These are phyloP conservation scores for Bucco capensis DNA, from an alignment of 2,113 vertebrate species.

Conservation along the genomic window DNA sequence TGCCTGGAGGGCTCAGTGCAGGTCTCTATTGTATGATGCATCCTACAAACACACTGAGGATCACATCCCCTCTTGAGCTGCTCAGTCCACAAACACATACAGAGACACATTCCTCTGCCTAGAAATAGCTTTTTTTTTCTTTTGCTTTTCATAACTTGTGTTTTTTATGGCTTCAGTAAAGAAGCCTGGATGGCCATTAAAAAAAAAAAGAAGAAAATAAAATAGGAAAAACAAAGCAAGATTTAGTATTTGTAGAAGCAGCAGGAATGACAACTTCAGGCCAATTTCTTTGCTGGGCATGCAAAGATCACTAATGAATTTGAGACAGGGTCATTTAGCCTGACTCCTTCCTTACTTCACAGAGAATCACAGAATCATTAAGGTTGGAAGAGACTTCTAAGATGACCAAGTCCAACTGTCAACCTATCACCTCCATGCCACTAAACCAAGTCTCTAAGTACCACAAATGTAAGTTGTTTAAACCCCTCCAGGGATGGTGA, in stretches of 20 bases:
- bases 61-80: not conserved
- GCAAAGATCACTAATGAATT: not conserved
- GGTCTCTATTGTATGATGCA: not conserved
- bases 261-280: not conserved
- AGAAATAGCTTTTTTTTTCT: slow-evolving; percentile 1
- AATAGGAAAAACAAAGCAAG: slow-evolving; percentile 48
- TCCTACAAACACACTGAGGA: slow-evolving; percentile 18
- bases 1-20: slow-evolving; percentile 36
- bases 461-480: too few species aligned
- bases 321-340: not conserved
- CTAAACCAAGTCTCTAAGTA: too few species aligned
- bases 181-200: slow-evolving; percentile 32
- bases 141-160: slow-evolving; percentile 27
- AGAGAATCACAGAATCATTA: too few species aligned
- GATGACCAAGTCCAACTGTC: too few species aligned
- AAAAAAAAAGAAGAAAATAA: slow-evolving; percentile 18
- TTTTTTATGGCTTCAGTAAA: slow-evolving; percentile 54
- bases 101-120: not conserved
- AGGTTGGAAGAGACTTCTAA: too few species aligned
- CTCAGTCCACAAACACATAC: not conserved
- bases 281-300: not conserved
- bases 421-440: too few species aligned
- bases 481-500: too few species aligned
- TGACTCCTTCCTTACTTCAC: not conserved
- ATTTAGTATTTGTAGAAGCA: slow-evolving; percentile 14